Conservation (phyloP, 2,797 vertebrate species). For the Parauchenoglanis punctatus region DNA sequence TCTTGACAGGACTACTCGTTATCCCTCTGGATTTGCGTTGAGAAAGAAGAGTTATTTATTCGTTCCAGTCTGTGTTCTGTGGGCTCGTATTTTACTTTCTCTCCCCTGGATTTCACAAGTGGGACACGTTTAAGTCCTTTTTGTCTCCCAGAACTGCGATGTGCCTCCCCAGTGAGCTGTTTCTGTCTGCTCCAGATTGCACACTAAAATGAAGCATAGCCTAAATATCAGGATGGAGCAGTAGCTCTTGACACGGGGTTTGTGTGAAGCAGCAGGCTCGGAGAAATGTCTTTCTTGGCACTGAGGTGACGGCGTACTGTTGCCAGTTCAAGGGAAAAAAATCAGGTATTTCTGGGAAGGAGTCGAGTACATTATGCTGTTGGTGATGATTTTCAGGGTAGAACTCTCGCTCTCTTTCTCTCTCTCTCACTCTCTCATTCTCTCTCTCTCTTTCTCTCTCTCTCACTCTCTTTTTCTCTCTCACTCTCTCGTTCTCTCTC, state of each 20-base stretch:
- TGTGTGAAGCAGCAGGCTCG: conserved; percentile 23
- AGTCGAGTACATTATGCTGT: conserved; percentile 9
- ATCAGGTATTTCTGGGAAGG: conserved; percentile 17
- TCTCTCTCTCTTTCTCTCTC: neutral
- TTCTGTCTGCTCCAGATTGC: conserved; percentile 41
- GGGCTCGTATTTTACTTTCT: neutral
- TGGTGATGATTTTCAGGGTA: conserved; percentile 10
- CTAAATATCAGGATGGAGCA: conserved; percentile 52
- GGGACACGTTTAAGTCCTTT: conserved; percentile 5
- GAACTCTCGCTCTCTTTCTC: neutral
- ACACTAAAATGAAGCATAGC: conserved; percentile 49
- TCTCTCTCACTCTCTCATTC: neutral
- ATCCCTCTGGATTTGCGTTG: neutral
- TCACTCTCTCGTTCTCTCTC: no score
- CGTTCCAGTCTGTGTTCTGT: neutral
- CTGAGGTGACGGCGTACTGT: neutral
- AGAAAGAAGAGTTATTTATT: neutral
- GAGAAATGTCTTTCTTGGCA: conserved; percentile 34
- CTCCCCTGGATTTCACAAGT: conserved; percentile 17
- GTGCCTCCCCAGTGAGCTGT: conserved; percentile 36
- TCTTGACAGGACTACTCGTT: neutral
- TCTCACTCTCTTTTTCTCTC: neutral
- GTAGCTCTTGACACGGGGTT: conserved; percentile 27
- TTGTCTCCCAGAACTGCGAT: conserved; percentile 31
- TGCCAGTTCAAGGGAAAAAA: conserved; percentile 32